Evolutionary conservation across 37 sponge, comb jelly and placozoan genomes (phyloP), one percentile per base, ranked within the genome.

Genomic region (Aplysina aerophoba): DNA sequence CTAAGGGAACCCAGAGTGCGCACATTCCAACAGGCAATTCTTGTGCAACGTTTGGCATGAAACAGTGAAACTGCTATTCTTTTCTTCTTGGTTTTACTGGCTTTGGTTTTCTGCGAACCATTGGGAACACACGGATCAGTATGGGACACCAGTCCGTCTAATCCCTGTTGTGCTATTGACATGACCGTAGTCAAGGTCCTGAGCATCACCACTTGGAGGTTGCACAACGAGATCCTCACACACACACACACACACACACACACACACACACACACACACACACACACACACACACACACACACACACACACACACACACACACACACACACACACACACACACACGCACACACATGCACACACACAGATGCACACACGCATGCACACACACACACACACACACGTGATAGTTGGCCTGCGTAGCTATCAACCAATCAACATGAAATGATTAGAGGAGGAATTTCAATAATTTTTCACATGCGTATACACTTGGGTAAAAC

Each of bases 321-420:
- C 71, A 69, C 33, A 69, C 71, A 69, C 71, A 11, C 71, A 78
- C 79, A 78, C 79, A 38, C 79, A 78, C 79, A 78, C 79, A 38
- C 79, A 78, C 79, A 78, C 79, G 40, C 53, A 78, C 79, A 78
- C 79, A 38, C 79, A 78, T 55, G 40, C 79, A 38, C 79, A 78
- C 79, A 78, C 79, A 78, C 5, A 78, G 55, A 78, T 55, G 11
- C 79, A 69, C 28, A n/a, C 34, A 0, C 34, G 33, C 71, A 30
- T 35, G 11, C 27, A 30, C 34, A 30, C 71, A 38, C 79, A 78
- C 53, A 78, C 79, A 53, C 3, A 53, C 55, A 53, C 57, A 55
- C 79, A 74, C 37, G 31, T 14, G n/a, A n/a, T n/a, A n/a, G n/a
- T n/a, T n/a, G n/a, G n/a, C n/a, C n/a, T n/a, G n/a, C n/a, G n/a